phyloP scores from a whole-genome alignment of 2,888 invertebrate species.

The Sesia bembeciformis region DNA sequence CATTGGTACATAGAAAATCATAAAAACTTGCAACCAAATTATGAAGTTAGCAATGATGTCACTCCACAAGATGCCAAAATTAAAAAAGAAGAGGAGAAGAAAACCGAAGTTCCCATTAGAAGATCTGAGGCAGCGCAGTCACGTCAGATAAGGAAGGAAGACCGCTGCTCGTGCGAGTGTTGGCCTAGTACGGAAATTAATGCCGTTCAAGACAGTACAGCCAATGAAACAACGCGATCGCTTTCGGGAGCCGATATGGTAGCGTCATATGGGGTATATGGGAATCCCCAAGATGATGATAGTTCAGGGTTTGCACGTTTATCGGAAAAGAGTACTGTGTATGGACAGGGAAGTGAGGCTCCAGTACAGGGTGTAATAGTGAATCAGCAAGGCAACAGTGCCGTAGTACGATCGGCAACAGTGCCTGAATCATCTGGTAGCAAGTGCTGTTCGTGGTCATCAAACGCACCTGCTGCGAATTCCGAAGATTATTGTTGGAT shows the following conservation, averaged over 20 bases:
- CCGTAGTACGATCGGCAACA: constrained; percentile 48
- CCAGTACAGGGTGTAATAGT: constrained; percentile 68
- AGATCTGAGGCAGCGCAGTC: constrained; percentile 49
- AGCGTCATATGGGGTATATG: constrained; percentile 70
- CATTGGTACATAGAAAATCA: constrained; percentile 73
- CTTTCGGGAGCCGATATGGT: constrained; percentile 69
- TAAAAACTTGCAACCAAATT: constrained; percentile 57
- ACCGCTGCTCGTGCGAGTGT: constrained; percentile 68
- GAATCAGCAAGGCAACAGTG: constrained; percentile 68
- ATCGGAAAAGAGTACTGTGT: constrained; percentile 52
- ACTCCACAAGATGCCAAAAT: constrained; percentile 63
- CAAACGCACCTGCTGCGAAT: constrained; percentile 47
- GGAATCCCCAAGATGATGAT: constrained; percentile 64
- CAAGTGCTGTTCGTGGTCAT: constrained; percentile 52
- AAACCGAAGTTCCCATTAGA: constrained; percentile 46
- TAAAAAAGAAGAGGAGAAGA: constrained; percentile 68
- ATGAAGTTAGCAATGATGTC: constrained; percentile 46
- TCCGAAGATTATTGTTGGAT: constrained; percentile 70
- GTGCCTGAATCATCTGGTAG: constrained; percentile 36
- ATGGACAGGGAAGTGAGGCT: constrained; percentile 59
- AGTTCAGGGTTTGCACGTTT: constrained; percentile 63
- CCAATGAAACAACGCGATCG: constrained; percentile 56
- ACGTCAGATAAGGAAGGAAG: constrained; percentile 61
- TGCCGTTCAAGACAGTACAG: constrained; percentile 44
- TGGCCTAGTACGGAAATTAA: constrained; percentile 68